Percentiles rank a stretch among this genome's conserved stretches.
phyloP scores from a whole-genome alignment of 2,113 vertebrate genomes.

The Neolamprologus fasciatus region DNA sequence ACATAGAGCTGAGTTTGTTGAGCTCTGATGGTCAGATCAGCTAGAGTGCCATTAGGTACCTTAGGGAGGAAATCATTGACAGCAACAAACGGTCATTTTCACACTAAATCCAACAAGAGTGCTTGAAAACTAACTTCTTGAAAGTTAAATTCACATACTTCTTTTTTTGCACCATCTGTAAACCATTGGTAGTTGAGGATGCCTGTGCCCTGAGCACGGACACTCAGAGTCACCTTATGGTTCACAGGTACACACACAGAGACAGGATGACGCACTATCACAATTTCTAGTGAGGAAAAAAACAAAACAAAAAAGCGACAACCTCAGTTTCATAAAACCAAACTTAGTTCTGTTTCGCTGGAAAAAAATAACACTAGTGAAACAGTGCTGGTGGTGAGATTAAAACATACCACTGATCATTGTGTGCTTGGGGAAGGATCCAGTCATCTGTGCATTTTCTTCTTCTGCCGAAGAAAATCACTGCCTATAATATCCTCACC shows the following conservation, averaged over 20 bases:
- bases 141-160: conserved; percentile 52
- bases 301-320: neutral
- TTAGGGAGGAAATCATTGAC: neutral
- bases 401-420: conserved; percentile 58
- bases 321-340: neutral
- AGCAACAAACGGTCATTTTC: neutral
- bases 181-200: conserved; percentile 82
- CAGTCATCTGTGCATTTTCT: conserved; percentile 39
- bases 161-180: conserved; percentile 33
- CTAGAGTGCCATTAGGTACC: conserved; percentile 67
- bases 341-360: neutral
- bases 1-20: conserved; percentile 67
- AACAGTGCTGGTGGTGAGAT: neutral
- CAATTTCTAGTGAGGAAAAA: conserved; percentile 60
- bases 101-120: neutral
- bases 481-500: neutral
- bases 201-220: conserved; percentile 66
- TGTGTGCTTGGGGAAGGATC: neutral
- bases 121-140: neutral
- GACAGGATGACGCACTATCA: conserved; percentile 73
- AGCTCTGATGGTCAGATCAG: conserved; percentile 68
- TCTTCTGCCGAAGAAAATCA: neutral
- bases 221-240: conserved; percentile 68
- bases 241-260: conserved; percentile 72
- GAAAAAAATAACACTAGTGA: neutral